Conservation (phyloP, 2,113 vertebrate genomes). For the Hyperopisus bebe region DNA sequence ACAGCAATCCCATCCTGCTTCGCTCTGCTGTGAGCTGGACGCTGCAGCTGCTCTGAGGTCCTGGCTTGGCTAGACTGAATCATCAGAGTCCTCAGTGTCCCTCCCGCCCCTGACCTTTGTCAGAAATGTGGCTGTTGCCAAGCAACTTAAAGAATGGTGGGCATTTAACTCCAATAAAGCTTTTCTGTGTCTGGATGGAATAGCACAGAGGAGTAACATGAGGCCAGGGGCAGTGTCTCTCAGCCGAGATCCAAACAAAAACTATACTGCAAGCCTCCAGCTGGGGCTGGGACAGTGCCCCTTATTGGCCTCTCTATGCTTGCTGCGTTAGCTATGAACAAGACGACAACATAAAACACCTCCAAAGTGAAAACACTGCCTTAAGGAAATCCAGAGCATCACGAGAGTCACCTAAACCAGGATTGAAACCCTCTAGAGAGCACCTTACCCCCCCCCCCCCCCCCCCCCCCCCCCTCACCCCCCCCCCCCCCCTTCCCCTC, state of each 20-base stretch:
- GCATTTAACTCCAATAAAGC: conserved; percentile 22
- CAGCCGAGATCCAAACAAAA: background rate
- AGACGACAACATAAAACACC: background rate
- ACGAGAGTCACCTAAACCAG: background rate
- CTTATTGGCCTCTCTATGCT: rapidly evolving
- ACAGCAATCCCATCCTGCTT: background rate
- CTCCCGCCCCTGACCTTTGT: conserved; percentile 1
- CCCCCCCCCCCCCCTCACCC: background rate
- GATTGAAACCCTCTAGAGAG: background rate
- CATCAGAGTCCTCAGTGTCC: conserved; percentile 3
- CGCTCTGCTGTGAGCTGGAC: background rate
- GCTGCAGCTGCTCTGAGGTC: conserved; percentile 1
- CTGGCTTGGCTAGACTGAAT: conserved; percentile 6
- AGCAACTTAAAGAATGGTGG: conserved; percentile 26
- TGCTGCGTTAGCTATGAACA: background rate
- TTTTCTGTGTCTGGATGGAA: conserved; percentile 12
- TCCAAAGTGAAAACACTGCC: background rate
- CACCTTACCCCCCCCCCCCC: background rate
- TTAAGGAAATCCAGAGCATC: background rate
- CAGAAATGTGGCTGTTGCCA: conserved; percentile 24
- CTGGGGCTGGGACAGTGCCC: rapidly evolving
- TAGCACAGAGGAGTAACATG: background rate
- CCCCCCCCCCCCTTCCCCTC: background rate
- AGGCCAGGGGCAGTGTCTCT: background rate
- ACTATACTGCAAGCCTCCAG: background rate